These are phyloP conservation scores for Agonum fuliginosum DNA, from an alignment of 2,888 invertebrate species.

Conservation along the genomic window DNA sequence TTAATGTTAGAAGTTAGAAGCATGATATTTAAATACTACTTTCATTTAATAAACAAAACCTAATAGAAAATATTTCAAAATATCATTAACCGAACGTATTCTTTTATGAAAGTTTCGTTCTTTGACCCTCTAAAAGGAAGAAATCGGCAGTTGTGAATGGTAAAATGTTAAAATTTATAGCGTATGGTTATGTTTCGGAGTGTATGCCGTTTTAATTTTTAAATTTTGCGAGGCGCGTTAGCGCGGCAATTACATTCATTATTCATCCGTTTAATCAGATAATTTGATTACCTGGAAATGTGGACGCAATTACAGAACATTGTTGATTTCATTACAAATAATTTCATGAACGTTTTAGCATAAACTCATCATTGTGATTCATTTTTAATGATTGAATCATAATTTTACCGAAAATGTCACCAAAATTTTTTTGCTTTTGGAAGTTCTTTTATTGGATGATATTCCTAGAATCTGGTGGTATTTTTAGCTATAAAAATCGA, in stretches of 20 bases:
- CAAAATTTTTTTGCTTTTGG: background rate
- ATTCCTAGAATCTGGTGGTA: conserved; percentile 11
- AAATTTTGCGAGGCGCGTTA: background rate
- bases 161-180: no score
- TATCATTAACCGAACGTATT: no score
- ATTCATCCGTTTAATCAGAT: conserved; percentile 28
- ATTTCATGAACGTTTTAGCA: conserved; percentile 27
- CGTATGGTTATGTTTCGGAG: background rate
- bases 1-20: no score
- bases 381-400: no score
- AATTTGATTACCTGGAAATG: conserved; percentile 32
- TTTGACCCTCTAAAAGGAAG: no score
- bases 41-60: no score
- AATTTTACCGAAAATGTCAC: no score
- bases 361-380: background rate
- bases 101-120: no score
- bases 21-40: no score
- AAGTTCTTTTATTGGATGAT: background rate
- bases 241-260: background rate
- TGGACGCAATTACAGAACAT: background rate
- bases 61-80: no score
- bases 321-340: background rate
- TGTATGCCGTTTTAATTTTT: background rate
- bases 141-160: no score
- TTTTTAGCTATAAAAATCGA: conserved; percentile 24